phyloP scores from a whole-genome alignment of 2,888 invertebrate genomes.

The Dryadula phaetusa region DNA sequence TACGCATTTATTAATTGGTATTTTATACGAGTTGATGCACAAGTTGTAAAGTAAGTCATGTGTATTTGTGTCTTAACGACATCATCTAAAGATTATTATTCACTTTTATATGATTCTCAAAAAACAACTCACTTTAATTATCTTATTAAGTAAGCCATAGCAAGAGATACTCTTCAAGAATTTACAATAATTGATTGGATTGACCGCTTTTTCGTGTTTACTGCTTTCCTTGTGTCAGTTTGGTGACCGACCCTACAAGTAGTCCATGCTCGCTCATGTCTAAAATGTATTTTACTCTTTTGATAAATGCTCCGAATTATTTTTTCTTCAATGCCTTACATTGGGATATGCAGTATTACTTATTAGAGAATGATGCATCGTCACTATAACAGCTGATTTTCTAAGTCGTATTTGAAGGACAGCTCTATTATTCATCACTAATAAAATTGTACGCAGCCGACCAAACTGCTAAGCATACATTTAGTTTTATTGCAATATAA shows the following conservation, averaged over 20 bases:
- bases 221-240: conserved; percentile 86
- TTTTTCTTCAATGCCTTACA: conserved; percentile 82
- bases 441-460: conserved; percentile 71
- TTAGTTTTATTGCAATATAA: conserved; percentile 20
- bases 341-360: conserved; percentile 79
- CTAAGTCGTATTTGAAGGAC: conserved; percentile 80
- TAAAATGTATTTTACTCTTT: conserved; percentile 78
- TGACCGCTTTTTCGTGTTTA: conserved; percentile 86
- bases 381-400: conserved; percentile 83
- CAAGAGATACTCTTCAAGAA: conserved; percentile 72
- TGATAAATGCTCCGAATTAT: conserved; percentile 79
- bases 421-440: conserved; percentile 84
- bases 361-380: conserved; percentile 82
- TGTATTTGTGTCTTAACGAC: conserved; percentile 47
- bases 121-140: conserved; percentile 80
- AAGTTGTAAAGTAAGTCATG: conserved; percentile 60
- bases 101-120: conserved; percentile 67
- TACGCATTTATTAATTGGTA: neutral
- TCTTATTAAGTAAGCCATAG: conserved; percentile 61
- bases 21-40: neutral
- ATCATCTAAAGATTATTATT: conserved; percentile 41
- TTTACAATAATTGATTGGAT: conserved; percentile 83
- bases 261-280: conserved; percentile 84
- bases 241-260: conserved; percentile 83
- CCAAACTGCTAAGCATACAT: conserved; percentile 68